These are phyloP conservation scores for Thaumetopoea pityocampa DNA, from an alignment of 1,140 invertebrate species.

Conservation along the genomic window DNA sequence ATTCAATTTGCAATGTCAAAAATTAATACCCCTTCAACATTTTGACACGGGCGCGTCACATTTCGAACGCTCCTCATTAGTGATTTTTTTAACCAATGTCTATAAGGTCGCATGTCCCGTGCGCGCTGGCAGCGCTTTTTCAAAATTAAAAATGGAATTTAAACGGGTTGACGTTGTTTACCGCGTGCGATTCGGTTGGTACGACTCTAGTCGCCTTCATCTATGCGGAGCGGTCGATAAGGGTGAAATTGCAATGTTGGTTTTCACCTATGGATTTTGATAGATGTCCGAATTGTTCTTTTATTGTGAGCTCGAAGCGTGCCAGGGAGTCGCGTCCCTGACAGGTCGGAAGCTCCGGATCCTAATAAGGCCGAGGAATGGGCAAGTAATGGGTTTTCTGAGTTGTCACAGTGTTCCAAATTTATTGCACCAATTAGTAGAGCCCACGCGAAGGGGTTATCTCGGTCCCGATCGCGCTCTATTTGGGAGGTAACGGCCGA, in stretches of 20 bases:
- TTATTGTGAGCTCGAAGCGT: too few species aligned
- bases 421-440: constrained; percentile 74
- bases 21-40: constrained; percentile 42
- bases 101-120: constrained; percentile 37
- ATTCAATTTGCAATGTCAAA: constrained; percentile 24
- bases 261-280: constrained; percentile 34
- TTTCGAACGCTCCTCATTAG: constrained; percentile 50
- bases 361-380: constrained; percentile 45
- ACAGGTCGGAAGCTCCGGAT: constrained; percentile 23
- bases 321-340: constrained; percentile 29
- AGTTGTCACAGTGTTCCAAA: constrained; percentile 53
- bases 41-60: constrained; percentile 60
- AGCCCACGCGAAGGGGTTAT: constrained; percentile 61
- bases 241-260: constrained; percentile 43
- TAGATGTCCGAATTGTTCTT: constrained; percentile 40
- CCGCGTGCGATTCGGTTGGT: constrained; percentile 32
- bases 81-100: constrained; percentile 44
- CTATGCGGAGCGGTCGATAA: constrained; percentile 48
- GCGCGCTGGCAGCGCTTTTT: constrained; percentile 28
- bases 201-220: constrained; percentile 37
- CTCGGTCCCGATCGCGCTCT: constrained; percentile 54
- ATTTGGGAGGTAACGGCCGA: constrained; percentile 69
- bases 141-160: constrained; percentile 61
- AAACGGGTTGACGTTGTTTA: constrained; percentile 65
- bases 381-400: constrained; percentile 27